Percentiles rank a stretch among this genome's conserved stretches.
Evolutionary conservation across 2,888 invertebrate genomes (phyloP).

Genomic region (Dioctria rufipes): DNA sequence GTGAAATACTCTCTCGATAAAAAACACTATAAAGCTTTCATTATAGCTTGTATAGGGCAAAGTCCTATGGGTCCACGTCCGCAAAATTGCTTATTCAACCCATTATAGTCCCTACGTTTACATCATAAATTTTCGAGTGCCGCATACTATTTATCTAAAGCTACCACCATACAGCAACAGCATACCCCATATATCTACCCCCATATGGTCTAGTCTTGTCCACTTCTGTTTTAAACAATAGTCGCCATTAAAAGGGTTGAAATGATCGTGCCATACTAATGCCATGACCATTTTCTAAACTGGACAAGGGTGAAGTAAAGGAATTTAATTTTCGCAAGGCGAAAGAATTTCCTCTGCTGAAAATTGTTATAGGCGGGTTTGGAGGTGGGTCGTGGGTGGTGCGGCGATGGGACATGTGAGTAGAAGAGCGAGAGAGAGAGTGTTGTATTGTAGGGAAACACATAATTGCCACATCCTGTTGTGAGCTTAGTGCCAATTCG

Average conservation of each 20-base stretch:
- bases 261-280: slow-evolving; percentile 19
- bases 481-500: neutral
- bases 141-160: slow-evolving; percentile 40
- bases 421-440: neutral
- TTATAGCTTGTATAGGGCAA: slow-evolving; percentile 13
- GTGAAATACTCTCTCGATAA: neutral
- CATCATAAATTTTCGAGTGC: slow-evolving; percentile 27
- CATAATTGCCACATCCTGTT: slow-evolving; percentile 20
- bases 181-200: slow-evolving; percentile 10
- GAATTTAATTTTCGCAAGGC: slow-evolving; percentile 16
- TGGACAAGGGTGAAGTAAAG: slow-evolving; percentile 25
- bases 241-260: slow-evolving; percentile 27
- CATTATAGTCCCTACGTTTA: slow-evolving; percentile 11
- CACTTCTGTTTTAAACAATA: slow-evolving; percentile 7
- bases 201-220: neutral
- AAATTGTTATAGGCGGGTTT: neutral
- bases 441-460: neutral
- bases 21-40: slow-evolving; percentile 12
- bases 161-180: neutral
- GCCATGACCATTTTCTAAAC: slow-evolving; percentile 32
- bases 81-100: slow-evolving; percentile 20
- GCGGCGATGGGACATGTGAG: neutral
- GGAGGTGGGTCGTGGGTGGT: neutral
- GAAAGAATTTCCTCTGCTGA: slow-evolving; percentile 8
- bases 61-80: slow-evolving; percentile 13